A percentile compares a stretch with the other conserved stretches of the same genome.
phyloP scores from a whole-genome alignment of 1,140 invertebrate species.

The Oryctes rhinoceros region DNA sequence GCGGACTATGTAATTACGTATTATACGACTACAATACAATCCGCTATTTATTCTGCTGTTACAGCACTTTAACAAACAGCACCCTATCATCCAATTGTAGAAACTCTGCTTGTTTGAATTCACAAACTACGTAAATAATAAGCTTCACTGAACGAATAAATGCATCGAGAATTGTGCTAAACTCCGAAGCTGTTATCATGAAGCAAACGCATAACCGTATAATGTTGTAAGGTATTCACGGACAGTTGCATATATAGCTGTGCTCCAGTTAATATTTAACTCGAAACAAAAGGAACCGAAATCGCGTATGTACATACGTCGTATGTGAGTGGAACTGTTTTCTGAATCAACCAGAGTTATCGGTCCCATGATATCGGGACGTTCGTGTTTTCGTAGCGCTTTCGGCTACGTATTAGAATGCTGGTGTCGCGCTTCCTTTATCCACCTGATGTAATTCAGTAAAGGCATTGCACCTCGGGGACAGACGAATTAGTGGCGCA shows the following conservation, averaged over 20 bases:
- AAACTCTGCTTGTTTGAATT: neutral
- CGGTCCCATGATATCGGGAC: conserved; percentile 11
- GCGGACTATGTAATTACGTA: too few species aligned
- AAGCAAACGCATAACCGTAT: conserved; percentile 13
- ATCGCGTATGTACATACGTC: neutral
- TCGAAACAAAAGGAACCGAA: conserved; percentile 12
- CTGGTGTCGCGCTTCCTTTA: neutral
- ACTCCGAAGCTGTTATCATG: neutral
- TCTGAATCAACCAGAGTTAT: conserved; percentile 22
- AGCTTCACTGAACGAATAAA: neutral
- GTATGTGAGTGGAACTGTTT: conserved; percentile 4
- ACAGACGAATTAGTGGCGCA: neutral
- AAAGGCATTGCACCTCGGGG: neutral
- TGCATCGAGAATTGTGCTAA: neutral
- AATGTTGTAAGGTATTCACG: neutral
- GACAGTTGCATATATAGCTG: neutral
- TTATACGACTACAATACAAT: too few species aligned
- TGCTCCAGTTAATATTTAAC: conserved; percentile 19
- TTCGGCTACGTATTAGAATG: neutral
- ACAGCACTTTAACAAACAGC: neutral
- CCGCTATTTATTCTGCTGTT: neutral
- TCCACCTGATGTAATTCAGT: conserved; percentile 1
- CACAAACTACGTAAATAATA: neutral
- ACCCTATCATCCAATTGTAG: neutral
- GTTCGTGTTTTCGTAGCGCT: neutral